A percentile compares a stretch with the other conserved stretches of the same genome.
Evolutionary conservation across 2,113 vertebrate genomes (phyloP).

Genomic region (Melanocharis versteri): DNA sequence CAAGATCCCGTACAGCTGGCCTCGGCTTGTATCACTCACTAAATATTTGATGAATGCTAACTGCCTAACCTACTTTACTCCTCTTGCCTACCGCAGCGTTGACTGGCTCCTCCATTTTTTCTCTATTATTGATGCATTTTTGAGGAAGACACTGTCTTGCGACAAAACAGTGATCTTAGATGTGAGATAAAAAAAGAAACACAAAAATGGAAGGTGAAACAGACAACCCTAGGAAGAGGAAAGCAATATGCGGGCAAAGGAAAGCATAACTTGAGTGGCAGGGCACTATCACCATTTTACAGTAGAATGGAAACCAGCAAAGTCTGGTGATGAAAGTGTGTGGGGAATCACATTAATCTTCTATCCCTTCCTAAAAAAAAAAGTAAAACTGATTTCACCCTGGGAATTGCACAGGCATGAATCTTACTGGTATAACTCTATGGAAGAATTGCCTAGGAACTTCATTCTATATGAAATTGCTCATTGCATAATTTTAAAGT

Average conservation of each 20-base stretch:
- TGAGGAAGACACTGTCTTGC: neutral
- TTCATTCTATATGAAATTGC: neutral
- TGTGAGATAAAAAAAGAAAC: neutral
- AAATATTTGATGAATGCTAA: conserved; percentile 17
- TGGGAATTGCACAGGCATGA: neutral
- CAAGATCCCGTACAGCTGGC: neutral
- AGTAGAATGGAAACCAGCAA: neutral
- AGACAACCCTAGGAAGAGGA: neutral
- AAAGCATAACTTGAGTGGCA: neutral
- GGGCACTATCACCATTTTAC: neutral
- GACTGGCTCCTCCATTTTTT: neutral
- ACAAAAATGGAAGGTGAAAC: neutral
- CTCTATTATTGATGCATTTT: neutral
- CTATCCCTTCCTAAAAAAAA: neutral
- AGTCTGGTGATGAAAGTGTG: neutral
- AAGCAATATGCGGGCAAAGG: neutral
- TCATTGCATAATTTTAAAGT: neutral
- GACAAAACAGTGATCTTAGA: neutral
- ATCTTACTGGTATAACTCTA: neutral
- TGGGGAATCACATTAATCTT: neutral
- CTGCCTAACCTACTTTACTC: conserved; percentile 1
- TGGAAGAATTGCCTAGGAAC: neutral
- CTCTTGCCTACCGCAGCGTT: rapidly evolving
- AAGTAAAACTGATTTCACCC: neutral
- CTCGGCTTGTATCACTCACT: neutral